These are phyloP conservation scores for Oreochromis aureus DNA, from an alignment of 2,113 vertebrate genomes.

Conservation along the genomic window DNA sequence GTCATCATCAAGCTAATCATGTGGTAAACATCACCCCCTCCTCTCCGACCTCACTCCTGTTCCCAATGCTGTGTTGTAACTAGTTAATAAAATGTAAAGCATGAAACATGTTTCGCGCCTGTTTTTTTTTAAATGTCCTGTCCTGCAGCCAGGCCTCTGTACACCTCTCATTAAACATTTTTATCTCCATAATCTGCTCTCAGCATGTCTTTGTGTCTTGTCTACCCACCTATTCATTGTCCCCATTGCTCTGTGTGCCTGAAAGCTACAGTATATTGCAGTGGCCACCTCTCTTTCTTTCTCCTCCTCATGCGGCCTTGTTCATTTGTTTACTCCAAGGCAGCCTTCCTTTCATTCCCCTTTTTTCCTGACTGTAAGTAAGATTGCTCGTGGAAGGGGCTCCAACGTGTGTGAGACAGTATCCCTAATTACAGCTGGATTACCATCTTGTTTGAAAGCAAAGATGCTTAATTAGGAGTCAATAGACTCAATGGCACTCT, in stretches of 20 bases:
- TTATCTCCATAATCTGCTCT: constrained; percentile 6
- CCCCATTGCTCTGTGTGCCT: constrained; percentile 38
- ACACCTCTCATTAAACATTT: constrained; percentile 47
- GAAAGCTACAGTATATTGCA: background rate
- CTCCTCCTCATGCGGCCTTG: constrained; percentile 7
- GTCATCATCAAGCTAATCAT: constrained; percentile 38
- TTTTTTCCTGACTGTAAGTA: constrained; percentile 14
- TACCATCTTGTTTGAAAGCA: constrained; percentile 58
- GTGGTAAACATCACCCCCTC: constrained; percentile 27
- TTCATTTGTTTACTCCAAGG: constrained; percentile 45
- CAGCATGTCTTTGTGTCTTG: constrained; percentile 47
- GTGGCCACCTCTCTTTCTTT: constrained; percentile 4
- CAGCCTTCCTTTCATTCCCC: constrained; percentile 4
- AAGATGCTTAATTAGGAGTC: constrained; percentile 58
- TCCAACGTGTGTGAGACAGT: constrained; percentile 20
- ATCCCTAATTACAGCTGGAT: constrained; percentile 58
- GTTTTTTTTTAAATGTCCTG: constrained; percentile 9
- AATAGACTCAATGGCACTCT: constrained; percentile 28
- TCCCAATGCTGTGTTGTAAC: constrained; percentile 10
- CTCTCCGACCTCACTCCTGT: background rate
- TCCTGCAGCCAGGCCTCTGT: constrained; percentile 14
- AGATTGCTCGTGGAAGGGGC: background rate
- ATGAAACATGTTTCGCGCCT: constrained; percentile 44
- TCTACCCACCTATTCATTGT: constrained; percentile 29
- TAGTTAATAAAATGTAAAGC: constrained; percentile 56